Evolutionary conservation across 2,888 invertebrate genomes (phyloP).

Genomic region (Andrena trimmerana): DNA sequence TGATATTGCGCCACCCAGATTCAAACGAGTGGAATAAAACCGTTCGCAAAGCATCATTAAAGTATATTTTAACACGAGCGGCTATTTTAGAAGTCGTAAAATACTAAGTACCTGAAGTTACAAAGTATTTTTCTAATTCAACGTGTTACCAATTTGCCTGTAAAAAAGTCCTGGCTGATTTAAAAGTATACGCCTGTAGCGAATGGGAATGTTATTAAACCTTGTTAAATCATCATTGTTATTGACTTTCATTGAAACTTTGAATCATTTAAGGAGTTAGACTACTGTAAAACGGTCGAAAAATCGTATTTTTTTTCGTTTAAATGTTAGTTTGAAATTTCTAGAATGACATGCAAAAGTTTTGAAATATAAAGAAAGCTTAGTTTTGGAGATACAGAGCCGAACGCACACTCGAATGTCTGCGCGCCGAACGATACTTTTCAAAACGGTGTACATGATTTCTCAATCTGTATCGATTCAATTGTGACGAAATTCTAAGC

Average conservation of each 20-base stretch:
- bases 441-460: too few relatives aligned
- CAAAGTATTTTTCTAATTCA: conserved; percentile 35
- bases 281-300: too few relatives aligned
- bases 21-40: conserved; percentile 19
- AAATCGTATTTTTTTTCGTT: too few relatives aligned
- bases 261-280: too few relatives aligned
- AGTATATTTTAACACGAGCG: not conserved
- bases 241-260: not conserved
- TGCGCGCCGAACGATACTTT: too few relatives aligned
- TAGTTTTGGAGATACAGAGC: too few relatives aligned
- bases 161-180: not conserved
- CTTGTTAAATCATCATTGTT: conserved; percentile 23
- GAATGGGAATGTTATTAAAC: conserved; percentile 12
- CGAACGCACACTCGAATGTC: too few relatives aligned
- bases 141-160: not conserved
- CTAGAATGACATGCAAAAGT: too few relatives aligned
- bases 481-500: too few relatives aligned
- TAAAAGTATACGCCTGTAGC: conserved; percentile 20
- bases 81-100: not conserved
- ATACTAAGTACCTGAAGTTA: conserved; percentile 24
- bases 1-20: not conserved
- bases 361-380: too few relatives aligned
- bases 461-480: too few relatives aligned
- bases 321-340: too few relatives aligned
- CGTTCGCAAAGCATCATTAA: not conserved